Conservation (phyloP, 2,113 vertebrate species). For the Elachura formosa region DNA sequence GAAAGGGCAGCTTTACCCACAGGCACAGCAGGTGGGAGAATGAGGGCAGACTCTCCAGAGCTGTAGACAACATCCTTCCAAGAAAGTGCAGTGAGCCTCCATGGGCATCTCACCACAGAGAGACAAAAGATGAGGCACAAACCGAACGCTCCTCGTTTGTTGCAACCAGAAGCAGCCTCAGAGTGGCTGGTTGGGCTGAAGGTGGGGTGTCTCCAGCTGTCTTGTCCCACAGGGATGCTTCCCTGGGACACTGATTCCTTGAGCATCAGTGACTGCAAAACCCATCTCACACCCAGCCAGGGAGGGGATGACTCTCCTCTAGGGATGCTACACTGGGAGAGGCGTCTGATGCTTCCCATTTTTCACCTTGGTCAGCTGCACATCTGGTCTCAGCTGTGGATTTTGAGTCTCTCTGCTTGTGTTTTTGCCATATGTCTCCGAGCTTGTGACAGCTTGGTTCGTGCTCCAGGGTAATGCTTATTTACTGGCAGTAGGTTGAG, state of each 20-base stretch:
- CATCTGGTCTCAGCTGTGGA: not conserved
- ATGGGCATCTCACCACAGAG: not conserved
- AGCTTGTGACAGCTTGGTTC: slow-evolving; percentile 25
- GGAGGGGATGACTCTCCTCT: not conserved
- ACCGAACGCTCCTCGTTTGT: not conserved
- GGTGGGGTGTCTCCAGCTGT: not conserved
- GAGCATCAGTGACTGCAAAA: not conserved
- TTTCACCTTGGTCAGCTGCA: not conserved
- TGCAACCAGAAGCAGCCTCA: not conserved
- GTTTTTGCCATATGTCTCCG: not conserved
- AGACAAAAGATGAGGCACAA: not conserved
- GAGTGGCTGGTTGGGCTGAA: not conserved
- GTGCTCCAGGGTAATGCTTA: slow-evolving; percentile 22
- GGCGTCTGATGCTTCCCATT: not conserved
- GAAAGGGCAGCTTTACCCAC: not conserved
- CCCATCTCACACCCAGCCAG: not conserved
- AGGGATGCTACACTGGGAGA: rapidly evolving
- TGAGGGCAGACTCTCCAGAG: not conserved
- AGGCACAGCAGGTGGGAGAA: not conserved
- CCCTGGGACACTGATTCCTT: not conserved
- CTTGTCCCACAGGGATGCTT: not conserved
- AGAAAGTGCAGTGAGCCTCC: not conserved
- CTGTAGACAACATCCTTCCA: not conserved
- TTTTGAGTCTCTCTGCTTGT: not conserved
- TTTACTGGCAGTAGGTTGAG: slow-evolving; percentile 40